A percentile compares a stretch with the other conserved stretches of the same genome.
These are phyloP conservation scores for Sminthurides bifidus DNA, from an alignment of 1,140 invertebrate genomes.

Conservation along the genomic window DNA sequence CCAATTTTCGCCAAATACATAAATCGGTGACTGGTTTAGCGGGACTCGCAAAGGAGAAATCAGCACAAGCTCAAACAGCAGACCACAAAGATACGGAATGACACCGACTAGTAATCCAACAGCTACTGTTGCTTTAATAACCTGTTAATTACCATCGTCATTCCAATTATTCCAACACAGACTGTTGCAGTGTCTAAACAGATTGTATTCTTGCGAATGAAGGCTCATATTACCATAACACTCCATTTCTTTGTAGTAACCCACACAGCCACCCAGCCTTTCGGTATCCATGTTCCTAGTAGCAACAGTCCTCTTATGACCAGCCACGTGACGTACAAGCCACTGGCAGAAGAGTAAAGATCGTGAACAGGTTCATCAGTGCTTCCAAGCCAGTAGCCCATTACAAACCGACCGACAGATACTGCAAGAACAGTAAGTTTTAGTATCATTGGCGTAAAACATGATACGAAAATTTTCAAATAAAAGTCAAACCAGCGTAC, in stretches of 20 bases:
- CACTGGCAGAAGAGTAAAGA: constrained; percentile 86
- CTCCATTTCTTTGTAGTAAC: constrained; percentile 32
- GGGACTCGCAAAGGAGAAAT: constrained; percentile 87
- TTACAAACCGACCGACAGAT: constrained; percentile 27
- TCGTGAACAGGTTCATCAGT: constrained; percentile 59
- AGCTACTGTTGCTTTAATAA: constrained; percentile 51
- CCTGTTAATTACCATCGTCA: no score
- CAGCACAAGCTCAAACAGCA: constrained; percentile 80
- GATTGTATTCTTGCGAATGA: no score
- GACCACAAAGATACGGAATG: constrained; percentile 81
- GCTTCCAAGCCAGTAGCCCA: constrained; percentile 30
- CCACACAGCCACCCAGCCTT: constrained; percentile 43
- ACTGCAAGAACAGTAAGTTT: constrained; percentile 22
- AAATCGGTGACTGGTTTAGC: constrained; percentile 86
- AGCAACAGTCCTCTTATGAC: constrained; percentile 61
- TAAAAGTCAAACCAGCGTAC: constrained; percentile 34
- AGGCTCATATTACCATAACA: constrained; percentile 33
- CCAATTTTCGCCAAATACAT: constrained; percentile 40
- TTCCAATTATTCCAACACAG: no score
- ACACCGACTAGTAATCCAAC: constrained; percentile 67
- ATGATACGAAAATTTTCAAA: background rate
- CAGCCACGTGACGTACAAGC: constrained; percentile 88
- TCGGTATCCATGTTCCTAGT: constrained; percentile 71
- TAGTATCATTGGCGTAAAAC: constrained; percentile 4
- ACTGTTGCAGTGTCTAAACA: no score